phyloP scores from a whole-genome alignment of 2,113 vertebrate genomes.

The rat (Rattus norvegicus) region GRCr8 NC_086036.1:43697501-43698000 shows the following conservation, averaged over 20 bases:
- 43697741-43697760: not conserved
- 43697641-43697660: not conserved
- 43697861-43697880: not conserved
- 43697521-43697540: not conserved
- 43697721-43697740: not conserved
- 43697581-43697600: not conserved
- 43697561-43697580: not conserved
- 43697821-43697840: rapidly evolving
- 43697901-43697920: not conserved
- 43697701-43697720: not conserved
- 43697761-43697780: not conserved
- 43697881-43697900: not conserved
- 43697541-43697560: not conserved
- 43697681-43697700: not conserved
- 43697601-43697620: not conserved
- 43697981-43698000: not conserved
- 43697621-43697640: not conserved
- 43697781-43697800: not conserved
- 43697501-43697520: not conserved
- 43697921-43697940: not conserved
- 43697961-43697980: not conserved
- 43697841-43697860: not conserved
- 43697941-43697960: not conserved
- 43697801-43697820: not conserved
- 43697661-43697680: not conserved